phyloP scores from a whole-genome alignment of 2,888 invertebrate genomes.

The Archips xylosteana region DNA sequence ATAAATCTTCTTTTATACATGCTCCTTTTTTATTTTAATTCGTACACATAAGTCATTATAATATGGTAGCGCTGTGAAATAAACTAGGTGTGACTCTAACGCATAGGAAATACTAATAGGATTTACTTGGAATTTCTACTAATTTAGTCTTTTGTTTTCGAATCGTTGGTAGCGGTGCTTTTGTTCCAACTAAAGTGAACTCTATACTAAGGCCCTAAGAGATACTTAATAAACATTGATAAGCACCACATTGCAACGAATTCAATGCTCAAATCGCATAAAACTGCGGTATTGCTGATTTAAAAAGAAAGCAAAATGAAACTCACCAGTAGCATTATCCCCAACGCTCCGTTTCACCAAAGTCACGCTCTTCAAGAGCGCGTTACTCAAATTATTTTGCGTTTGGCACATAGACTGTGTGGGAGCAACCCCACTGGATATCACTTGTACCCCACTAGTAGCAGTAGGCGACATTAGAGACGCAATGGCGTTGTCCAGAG shows the following conservation, averaged over 20 bases:
- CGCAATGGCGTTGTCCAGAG: slow-evolving; percentile 76
- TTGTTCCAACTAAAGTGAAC: no score
- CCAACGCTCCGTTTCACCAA: slow-evolving; percentile 73
- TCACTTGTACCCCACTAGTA: slow-evolving; percentile 69
- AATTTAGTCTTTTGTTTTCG: no score
- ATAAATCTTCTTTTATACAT: no score
- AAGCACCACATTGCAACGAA: not conserved
- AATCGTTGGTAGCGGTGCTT: no score
- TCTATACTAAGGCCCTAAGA: no score
- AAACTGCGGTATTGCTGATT: no score
- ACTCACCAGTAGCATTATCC: slow-evolving; percentile 71
- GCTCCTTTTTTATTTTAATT: no score
- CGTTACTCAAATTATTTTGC: slow-evolving; percentile 58
- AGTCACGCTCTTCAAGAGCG: slow-evolving; percentile 76
- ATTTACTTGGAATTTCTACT: no score
- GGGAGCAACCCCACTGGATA: slow-evolving; percentile 72
- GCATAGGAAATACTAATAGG: no score
- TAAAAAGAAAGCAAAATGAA: not conserved
- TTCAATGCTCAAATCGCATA: not conserved
- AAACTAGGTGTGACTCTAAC: no score
- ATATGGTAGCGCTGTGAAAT: no score
- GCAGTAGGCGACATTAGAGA: slow-evolving; percentile 75
- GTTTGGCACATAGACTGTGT: slow-evolving; percentile 54
- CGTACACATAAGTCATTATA: no score
- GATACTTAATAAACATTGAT: not conserved